Conservation (phyloP, 2,113 vertebrate genomes). For the Callipepla californica region DNA sequence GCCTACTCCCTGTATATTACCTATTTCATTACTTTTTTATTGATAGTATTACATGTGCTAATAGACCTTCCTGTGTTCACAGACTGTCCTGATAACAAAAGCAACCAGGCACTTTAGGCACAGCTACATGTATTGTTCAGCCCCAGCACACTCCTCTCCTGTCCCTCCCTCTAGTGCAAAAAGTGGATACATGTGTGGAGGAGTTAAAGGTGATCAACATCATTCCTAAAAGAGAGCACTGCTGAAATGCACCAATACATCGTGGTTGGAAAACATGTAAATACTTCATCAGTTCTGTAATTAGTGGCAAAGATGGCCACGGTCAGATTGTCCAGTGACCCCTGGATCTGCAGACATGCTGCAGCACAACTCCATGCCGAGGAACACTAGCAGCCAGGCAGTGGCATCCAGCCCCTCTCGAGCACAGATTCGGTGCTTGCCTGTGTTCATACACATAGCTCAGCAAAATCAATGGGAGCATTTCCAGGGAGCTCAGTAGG, state of each 20-base stretch:
- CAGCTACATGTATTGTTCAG: background rate
- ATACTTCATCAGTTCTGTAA: background rate
- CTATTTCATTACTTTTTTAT: background rate
- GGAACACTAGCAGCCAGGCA: rapidly evolving
- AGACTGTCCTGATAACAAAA: constrained; percentile 30
- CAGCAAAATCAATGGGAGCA: background rate
- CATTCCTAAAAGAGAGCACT: background rate
- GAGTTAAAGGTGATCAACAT: background rate
- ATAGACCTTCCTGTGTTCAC: background rate
- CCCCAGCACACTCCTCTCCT: background rate
- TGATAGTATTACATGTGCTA: background rate
- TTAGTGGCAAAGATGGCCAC: rapidly evolving
- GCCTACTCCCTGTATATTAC: background rate
- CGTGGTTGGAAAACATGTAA: background rate
- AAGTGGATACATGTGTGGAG: rapidly evolving
- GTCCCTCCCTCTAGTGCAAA: background rate
- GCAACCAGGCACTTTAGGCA: background rate
- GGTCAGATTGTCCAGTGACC: rapidly evolving
- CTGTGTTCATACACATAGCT: background rate
- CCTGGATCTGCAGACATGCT: background rate
- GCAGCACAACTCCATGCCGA: background rate
- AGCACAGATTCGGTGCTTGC: background rate
- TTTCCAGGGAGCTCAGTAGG: background rate
- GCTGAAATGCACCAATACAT: background rate
- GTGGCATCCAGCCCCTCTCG: background rate